Evolutionary conservation across 2,888 invertebrate species (phyloP), one percentile per base, ranked within the genome.

Genomic region (Drosophila anomalata): DNA sequence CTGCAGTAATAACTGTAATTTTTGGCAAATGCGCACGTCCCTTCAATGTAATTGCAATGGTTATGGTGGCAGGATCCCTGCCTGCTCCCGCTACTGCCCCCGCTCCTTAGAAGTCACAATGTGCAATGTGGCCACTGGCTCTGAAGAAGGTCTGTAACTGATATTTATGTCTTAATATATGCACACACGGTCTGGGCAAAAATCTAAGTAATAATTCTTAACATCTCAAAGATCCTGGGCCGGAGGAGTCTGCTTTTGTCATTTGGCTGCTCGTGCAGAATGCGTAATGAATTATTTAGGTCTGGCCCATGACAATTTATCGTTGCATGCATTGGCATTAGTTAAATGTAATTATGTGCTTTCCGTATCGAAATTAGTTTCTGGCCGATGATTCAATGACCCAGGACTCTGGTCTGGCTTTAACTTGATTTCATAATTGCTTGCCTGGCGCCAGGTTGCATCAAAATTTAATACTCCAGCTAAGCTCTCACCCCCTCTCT

Each of bases 1-100:
- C 84, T 85, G 84, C 84, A 85, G 84, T 85, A 85, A 85, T 85
- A 85, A 85, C 84, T 85, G 83, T 83, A 83, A 85, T 86, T 86
- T 84, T 85, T 83, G 84, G 81, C 86, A 86, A 83, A 86, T 78
- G 79, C 70, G 54, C 52, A 44, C 47, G 26, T 51, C 26, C 54
- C 29, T 26, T 12, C 36, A 36, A 36, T 36, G 33, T 29, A 9
- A 29, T 29, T 29, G 33, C 5, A 12, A 33, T 33, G 33, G 36
- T 36, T n/a, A 36, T 36, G 36, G 36, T 36, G 36, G 36, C 36
- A 36, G 33, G 36, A 47, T 55, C 54, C 44, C 55, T 50, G 44
- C 54, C 22, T 66, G 51, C 51, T 50, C 33, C 22, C 26, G 22
- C 4, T 4, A 11, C n/a, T 39, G 3, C 36, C 11, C 17, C 46